Evolutionary conservation across 2,113 vertebrate genomes (phyloP), one percentile per base, ranked within the genome.

Genomic region (Girardinichthys multiradiatus): DNA sequence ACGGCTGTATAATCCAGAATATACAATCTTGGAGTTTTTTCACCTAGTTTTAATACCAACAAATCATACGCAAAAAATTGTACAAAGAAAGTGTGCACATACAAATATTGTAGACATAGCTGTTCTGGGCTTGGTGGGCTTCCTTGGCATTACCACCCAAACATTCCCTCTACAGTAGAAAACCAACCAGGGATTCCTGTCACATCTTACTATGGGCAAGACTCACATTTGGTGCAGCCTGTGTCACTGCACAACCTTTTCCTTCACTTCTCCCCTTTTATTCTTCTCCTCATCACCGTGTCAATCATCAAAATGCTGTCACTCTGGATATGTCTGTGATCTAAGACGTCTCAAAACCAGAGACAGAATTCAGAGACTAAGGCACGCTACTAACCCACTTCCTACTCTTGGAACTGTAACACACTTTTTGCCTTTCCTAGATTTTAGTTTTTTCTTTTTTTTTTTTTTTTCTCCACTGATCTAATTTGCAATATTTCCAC

Each of bases 401-500:
- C 54, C 68, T 64, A 74, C 87, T 74, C 81, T 74, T 86, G 64
- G 87, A 92, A 72, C 81, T 73, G 21, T 59, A 61, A 80, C 82
- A 86, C 68, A 58, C 68, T 90, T 90, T 79, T 80, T 57, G 27
- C 26, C 67, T 85, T 81, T 60, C 57, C 28, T 57, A 75, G 72
- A 64, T 79, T 82, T 86, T 72, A 37, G 17, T 30, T 60, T 57
- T 35, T 24, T 19, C 27, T 79, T 72, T n/a, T n/a, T n/a, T n/a
- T n/a, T 67, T 66, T 28, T 60, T 39, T 13, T 78, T 73, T 71
- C 77, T 83, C 70, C 31, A 68, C 75, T 76, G 79, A 88, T 87
- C 80, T 89, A 86, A 90, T 93, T 94, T 92, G 87, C 86, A 89
- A 89, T 90, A 87, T 90, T 91, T 89, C 75, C 84, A 87, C 90